Evolutionary conservation across 2,888 invertebrate genomes (phyloP).

Genomic region (Siphlonurus alternatus): DNA sequence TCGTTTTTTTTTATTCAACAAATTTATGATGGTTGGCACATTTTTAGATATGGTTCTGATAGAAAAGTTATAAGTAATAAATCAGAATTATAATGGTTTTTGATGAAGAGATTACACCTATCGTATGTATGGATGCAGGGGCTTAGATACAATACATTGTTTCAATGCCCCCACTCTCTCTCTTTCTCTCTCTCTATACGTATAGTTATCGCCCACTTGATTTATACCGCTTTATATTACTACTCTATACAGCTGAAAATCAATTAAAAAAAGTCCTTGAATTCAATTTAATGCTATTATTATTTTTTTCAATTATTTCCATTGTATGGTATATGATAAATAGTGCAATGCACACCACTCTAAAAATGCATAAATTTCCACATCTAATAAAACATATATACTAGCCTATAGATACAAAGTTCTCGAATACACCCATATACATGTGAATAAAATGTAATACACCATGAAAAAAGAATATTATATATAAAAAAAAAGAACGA

Average conservation of each 20-base stretch:
- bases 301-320: background rate
- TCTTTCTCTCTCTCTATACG: background rate
- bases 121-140: background rate
- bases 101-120: background rate
- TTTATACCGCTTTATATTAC: background rate
- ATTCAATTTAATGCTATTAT: background rate
- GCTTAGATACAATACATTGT: background rate
- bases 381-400: background rate
- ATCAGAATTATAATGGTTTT: background rate
- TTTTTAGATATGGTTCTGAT: constrained; percentile 1
- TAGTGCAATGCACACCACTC: too few species aligned
- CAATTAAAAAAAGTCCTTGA: background rate
- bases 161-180: background rate
- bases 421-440: too few species aligned
- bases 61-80: constrained; percentile 2
- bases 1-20: background rate
- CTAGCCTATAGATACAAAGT: too few species aligned
- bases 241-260: background rate
- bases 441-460: too few species aligned
- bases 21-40: constrained; percentile 1
- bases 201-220: background rate
- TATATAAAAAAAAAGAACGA: too few species aligned
- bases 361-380: background rate
- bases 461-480: too few species aligned
- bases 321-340: too few species aligned